A percentile compares a stretch with the other conserved stretches of the same genome.
Conservation (phyloP, 2,797 vertebrate species). For the Onychomys torridus region DNA sequence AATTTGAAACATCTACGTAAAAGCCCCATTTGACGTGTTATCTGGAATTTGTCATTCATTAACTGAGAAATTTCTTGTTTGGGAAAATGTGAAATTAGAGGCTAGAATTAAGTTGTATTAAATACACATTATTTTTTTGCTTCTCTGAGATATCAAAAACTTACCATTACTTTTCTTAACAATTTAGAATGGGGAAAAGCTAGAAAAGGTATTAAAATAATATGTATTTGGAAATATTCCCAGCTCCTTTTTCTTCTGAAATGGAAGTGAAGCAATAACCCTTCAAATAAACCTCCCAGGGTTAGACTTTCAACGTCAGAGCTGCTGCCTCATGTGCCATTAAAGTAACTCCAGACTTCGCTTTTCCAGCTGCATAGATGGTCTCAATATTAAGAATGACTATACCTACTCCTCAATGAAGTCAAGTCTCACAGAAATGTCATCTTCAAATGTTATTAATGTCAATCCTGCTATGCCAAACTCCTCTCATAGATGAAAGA, state of each 20-base stretch:
- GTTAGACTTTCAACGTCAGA: slow-evolving; percentile 28
- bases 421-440: slow-evolving; percentile 60
- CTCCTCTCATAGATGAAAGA: slow-evolving; percentile 42
- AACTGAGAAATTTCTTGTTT: background rate
- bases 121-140: background rate
- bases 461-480: background rate
- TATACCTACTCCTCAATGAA: slow-evolving; percentile 66
- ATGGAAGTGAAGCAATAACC: slow-evolving; percentile 66
- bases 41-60: slow-evolving; percentile 16
- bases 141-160: slow-evolving; percentile 4
- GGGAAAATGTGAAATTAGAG: slow-evolving; percentile 19
- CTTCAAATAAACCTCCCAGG: slow-evolving; percentile 6
- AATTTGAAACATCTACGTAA: background rate
- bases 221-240: background rate
- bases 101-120: slow-evolving; percentile 33
- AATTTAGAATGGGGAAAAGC: background rate
- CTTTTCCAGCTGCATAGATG: slow-evolving; percentile 51
- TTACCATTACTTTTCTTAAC: slow-evolving; percentile 25
- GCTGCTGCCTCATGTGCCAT: background rate
- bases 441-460: slow-evolving; percentile 50
- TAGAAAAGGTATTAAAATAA: slow-evolving; percentile 12
- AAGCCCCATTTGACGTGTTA: background rate
- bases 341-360: slow-evolving; percentile 57
- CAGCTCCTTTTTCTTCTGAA: slow-evolving; percentile 3
- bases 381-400: slow-evolving; percentile 46